Evolutionary conservation across 1,140 invertebrate genomes (phyloP).

Genomic region (Nasonia giraulti): DNA sequence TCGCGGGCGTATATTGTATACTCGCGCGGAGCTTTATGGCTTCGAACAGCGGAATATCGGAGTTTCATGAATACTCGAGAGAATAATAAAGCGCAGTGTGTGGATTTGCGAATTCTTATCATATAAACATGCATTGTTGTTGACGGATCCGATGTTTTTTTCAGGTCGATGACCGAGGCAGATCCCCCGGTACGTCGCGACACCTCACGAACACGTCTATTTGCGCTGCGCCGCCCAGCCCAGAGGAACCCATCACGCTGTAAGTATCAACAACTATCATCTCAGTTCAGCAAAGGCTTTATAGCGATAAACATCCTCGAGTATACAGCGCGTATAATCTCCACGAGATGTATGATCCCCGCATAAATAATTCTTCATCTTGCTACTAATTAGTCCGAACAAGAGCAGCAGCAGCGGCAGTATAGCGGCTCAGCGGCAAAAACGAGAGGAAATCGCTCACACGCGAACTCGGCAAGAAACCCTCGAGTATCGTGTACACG

Average conservation of each 20-base stretch:
- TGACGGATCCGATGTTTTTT: slow-evolving; percentile 44
- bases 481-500: not conserved
- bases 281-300: not conserved
- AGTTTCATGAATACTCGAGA: not conserved
- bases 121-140: not conserved
- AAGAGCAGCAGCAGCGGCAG: not conserved
- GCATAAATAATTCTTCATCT: slow-evolving; percentile 52
- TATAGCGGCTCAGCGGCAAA: not conserved
- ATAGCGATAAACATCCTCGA: not conserved
- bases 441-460: not conserved
- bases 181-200: slow-evolving; percentile 70
- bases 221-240: slow-evolving; percentile 68
- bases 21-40: not conserved
- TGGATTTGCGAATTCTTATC: not conserved
- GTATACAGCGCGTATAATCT: not conserved
- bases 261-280: slow-evolving; percentile 61
- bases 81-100: not conserved
- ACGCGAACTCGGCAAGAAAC: slow-evolving; percentile 11
- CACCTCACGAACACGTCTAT: slow-evolving; percentile 63
- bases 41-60: not conserved
- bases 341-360: not conserved
- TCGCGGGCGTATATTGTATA: not conserved
- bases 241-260: slow-evolving; percentile 72
- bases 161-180: slow-evolving; percentile 71
- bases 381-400: slow-evolving; percentile 40